Percentiles rank a stretch among this genome's conserved stretches.
Evolutionary conservation across 1,140 invertebrate genomes (phyloP).

Genomic region (Aphaenogaster floridana): DNA sequence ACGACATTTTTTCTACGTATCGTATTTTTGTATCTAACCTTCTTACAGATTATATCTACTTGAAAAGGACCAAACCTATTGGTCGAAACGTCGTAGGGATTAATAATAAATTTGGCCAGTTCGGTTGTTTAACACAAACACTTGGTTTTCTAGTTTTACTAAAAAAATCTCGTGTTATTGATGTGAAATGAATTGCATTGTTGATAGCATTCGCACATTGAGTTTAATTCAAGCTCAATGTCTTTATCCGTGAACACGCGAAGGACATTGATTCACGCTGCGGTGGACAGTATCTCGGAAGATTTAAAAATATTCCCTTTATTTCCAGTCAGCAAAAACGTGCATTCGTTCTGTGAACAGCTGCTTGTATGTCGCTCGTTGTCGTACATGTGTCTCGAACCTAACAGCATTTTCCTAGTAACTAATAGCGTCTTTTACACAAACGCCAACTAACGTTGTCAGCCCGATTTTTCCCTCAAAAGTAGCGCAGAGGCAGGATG

Average conservation of each 20-base stretch:
- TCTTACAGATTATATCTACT: no score
- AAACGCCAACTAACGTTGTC: constrained; percentile 47
- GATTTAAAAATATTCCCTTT: constrained; percentile 50
- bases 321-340: constrained; percentile 6
- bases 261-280: neutral
- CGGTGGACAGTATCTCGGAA: neutral
- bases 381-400: constrained; percentile 39
- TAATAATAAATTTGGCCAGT: no score
- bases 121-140: no score
- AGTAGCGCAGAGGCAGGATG: constrained; percentile 61
- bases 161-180: neutral
- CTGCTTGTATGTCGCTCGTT: constrained; percentile 47
- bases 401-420: constrained; percentile 40
- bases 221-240: neutral
- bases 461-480: constrained; percentile 59
- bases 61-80: no score
- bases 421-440: constrained; percentile 61
- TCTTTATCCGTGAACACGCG: neutral
- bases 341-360: constrained; percentile 42
- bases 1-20: no score
- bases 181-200: neutral
- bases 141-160: no score
- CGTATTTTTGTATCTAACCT: no score
- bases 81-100: no score
- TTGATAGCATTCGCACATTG: neutral